Conservation (phyloP, 2,797 vertebrate genomes). For the Chelonia mydas region DNA sequence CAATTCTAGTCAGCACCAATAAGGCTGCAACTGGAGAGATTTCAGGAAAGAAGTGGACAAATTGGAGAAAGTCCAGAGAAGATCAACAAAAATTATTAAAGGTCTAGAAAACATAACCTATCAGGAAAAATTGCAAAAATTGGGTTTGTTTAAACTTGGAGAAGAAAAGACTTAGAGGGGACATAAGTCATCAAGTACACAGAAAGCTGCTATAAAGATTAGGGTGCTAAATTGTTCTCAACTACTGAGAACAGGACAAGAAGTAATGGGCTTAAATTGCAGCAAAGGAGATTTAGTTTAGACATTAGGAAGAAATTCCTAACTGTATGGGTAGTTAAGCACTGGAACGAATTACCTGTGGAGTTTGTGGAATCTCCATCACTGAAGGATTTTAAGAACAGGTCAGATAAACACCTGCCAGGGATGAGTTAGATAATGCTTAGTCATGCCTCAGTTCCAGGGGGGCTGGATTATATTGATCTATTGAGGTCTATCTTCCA, state of each 20-base stretch:
- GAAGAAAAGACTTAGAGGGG: not conserved
- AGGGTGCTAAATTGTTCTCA: not conserved
- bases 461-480: not conserved
- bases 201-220: not conserved
- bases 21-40: not conserved
- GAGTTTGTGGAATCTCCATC: not conserved
- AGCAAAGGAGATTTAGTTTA: not conserved
- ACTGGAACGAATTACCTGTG: not conserved
- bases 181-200: not conserved
- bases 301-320: not conserved
- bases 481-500: not conserved
- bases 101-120: not conserved
- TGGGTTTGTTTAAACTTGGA: not conserved
- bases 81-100: not conserved
- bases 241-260: not conserved
- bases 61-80: not conserved
- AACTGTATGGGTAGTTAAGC: not conserved
- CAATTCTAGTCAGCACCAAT: not conserved
- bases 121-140: not conserved
- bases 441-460: not conserved
- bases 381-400: not conserved
- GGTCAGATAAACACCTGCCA: not conserved
- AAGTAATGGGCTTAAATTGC: not conserved
- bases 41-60: not conserved
- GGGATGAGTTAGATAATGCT: not conserved